Percentiles rank a stretch among this genome's conserved stretches.
These are phyloP conservation scores for Tipula helvola DNA, from an alignment of 2,888 invertebrate genomes.

Conservation along the genomic window DNA sequence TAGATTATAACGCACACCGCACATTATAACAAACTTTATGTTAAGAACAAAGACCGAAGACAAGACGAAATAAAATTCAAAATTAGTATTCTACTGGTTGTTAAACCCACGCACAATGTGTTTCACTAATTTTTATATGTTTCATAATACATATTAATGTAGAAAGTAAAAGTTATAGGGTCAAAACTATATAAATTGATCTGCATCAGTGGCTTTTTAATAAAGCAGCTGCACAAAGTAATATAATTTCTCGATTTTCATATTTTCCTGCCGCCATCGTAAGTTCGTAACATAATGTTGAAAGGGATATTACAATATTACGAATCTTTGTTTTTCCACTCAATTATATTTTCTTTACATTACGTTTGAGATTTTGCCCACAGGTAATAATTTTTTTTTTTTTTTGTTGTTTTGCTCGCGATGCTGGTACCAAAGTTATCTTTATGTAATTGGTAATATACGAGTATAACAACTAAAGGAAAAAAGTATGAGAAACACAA, in stretches of 20 bases:
- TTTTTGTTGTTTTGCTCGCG: neutral
- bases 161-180: neutral
- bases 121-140: neutral
- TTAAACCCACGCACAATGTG: neutral
- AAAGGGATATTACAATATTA: neutral
- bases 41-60: neutral
- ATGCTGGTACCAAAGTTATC: neutral
- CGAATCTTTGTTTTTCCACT: neutral
- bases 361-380: neutral
- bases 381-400: neutral
- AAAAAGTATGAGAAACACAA: neutral
- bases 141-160: neutral
- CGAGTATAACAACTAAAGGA: neutral
- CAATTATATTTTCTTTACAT: neutral
- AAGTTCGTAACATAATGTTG: neutral
- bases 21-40: neutral
- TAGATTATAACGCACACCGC: neutral
- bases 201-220: neutral
- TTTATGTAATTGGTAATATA: neutral
- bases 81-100: neutral
- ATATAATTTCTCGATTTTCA: neutral
- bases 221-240: neutral
- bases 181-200: neutral
- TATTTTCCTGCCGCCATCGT: neutral
- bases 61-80: neutral